Conservation (phyloP, 2,113 vertebrate species). For the Austrofundulus limnaeus region DNA sequence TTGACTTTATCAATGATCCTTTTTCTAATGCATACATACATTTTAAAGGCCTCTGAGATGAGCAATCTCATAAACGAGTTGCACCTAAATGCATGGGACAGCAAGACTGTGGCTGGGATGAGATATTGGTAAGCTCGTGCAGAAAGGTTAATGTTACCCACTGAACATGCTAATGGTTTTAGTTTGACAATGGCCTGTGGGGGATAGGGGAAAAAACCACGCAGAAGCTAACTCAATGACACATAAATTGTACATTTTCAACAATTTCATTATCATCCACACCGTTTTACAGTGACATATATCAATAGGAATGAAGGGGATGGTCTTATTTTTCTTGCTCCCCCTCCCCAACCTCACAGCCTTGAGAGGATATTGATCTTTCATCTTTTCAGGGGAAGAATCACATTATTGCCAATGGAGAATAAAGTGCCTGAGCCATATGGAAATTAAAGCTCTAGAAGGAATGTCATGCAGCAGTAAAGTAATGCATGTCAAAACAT, state of each 20-base stretch:
- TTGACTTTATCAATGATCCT: constrained; percentile 74
- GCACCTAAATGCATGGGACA: constrained; percentile 59
- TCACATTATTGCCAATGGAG: constrained; percentile 71
- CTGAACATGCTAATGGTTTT: constrained; percentile 73
- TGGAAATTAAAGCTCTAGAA: constrained; percentile 61
- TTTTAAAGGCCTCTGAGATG: constrained; percentile 69
- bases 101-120: constrained; percentile 61
- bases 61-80: constrained; percentile 59
- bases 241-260: constrained; percentile 79
- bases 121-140: constrained; percentile 72
- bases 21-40: constrained; percentile 73
- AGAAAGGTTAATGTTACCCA: constrained; percentile 80
- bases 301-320: constrained; percentile 72
- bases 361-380: constrained; percentile 78
- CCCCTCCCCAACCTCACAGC: constrained; percentile 55
- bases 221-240: constrained; percentile 68
- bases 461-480: constrained; percentile 36
- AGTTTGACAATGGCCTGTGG: constrained; percentile 77
- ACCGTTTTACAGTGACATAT: constrained; percentile 66
- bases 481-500: constrained; percentile 48
- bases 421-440: constrained; percentile 61
- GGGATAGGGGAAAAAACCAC: constrained; percentile 57
- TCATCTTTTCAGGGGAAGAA: constrained; percentile 72
- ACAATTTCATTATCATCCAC: constrained; percentile 78
- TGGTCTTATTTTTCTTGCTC: constrained; percentile 69